Evolutionary conservation across 2,797 vertebrate genomes (phyloP).

Genomic region (Leptodactylus fallax): DNA sequence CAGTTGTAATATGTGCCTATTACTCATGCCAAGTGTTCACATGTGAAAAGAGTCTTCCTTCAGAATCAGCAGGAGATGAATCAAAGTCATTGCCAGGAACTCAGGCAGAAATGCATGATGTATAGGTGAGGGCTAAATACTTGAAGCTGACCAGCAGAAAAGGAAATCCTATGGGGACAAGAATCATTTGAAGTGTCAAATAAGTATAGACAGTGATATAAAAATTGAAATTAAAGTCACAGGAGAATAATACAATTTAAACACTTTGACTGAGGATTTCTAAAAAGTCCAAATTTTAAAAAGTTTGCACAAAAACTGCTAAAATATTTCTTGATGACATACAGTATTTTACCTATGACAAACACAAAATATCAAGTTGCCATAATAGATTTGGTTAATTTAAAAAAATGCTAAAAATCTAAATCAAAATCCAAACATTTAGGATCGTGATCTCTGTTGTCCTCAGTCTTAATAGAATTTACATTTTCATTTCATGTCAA

Average conservation of each 20-base stretch:
- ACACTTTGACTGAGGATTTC: neutral
- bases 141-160: conserved; percentile 38
- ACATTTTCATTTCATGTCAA: no score
- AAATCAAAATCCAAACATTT: no score
- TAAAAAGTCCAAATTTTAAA: neutral
- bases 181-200: conserved; percentile 7
- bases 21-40: conserved; percentile 43
- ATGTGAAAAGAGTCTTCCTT: conserved; percentile 34
- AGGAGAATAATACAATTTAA: conserved; percentile 19
- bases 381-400: neutral
- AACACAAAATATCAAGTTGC: neutral
- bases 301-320: neutral
- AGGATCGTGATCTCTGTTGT: no score
- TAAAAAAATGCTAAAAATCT: no score
- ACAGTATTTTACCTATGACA: neutral
- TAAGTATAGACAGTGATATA: conserved; percentile 6
- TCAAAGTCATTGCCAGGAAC: conserved; percentile 39
- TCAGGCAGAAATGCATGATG: conserved; percentile 33
- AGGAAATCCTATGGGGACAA: neutral
- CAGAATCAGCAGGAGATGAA: conserved; percentile 37
- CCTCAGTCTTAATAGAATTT: no score
- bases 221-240: neutral
- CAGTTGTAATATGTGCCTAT: conserved; percentile 32
- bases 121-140: conserved; percentile 16
- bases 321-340: neutral